Percentiles rank a stretch among this genome's conserved stretches.
Conservation (phyloP, 2,797 vertebrate species). For the Myotis vivesi region DNA sequence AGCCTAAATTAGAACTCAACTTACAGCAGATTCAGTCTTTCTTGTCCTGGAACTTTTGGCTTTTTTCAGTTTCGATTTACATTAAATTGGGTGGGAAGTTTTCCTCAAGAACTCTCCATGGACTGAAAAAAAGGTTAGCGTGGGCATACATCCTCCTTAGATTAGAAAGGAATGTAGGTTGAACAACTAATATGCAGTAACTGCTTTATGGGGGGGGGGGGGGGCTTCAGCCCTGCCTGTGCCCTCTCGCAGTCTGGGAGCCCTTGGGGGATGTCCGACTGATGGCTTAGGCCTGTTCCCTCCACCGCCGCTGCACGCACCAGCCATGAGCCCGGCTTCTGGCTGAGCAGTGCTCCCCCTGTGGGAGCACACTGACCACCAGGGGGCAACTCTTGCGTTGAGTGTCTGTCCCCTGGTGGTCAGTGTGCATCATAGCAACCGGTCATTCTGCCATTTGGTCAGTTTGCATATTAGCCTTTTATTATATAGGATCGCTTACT, state of each 20-base stretch:
- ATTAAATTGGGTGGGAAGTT: neutral
- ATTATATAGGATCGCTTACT: neutral
- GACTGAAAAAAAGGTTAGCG: neutral
- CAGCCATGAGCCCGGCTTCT: too few relatives aligned
- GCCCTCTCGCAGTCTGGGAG: too few relatives aligned
- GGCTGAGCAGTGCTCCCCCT: too few relatives aligned
- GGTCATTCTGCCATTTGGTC: too few relatives aligned
- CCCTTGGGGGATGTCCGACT: too few relatives aligned
- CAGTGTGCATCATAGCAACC: too few relatives aligned
- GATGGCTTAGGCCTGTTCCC: too few relatives aligned
- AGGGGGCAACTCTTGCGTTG: too few relatives aligned
- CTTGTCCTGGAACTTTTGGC: neutral
- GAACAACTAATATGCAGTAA: neutral
- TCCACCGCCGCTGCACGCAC: fast-evolving
- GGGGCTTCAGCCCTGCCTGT: too few relatives aligned
- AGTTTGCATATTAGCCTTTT: too few relatives aligned
- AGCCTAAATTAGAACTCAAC: conserved; percentile 30
- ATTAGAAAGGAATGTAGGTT: neutral
- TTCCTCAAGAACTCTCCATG: neutral
- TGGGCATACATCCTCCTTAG: neutral
- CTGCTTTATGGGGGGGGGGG: neutral
- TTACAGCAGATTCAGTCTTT: neutral
- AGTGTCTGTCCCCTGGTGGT: too few relatives aligned
- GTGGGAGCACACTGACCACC: too few relatives aligned
- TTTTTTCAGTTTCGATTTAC: neutral